A percentile compares a stretch with the other conserved stretches of the same genome.
phyloP scores from a whole-genome alignment of 2,113 vertebrate genomes.

The Centropus bengalensis region DNA sequence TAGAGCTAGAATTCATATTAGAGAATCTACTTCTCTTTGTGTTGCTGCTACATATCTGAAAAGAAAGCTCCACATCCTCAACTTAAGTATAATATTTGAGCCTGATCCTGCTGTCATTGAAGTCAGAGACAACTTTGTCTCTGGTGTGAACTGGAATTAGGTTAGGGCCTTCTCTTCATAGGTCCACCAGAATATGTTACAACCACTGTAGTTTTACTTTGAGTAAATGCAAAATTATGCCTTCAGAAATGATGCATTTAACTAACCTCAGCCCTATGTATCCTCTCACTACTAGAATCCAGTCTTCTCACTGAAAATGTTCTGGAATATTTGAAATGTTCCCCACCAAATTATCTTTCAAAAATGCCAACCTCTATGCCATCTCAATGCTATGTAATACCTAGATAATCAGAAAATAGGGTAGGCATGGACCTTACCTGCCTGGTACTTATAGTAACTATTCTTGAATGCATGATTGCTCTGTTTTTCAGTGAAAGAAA shows the following conservation, averaged over 20 bases:
- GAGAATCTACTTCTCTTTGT: constrained; percentile 34
- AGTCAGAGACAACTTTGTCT: background rate
- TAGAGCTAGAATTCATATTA: background rate
- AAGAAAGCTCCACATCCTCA: background rate
- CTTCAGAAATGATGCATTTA: background rate
- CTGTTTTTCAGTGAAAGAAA: background rate
- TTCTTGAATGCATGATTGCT: background rate
- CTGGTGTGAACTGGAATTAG: background rate
- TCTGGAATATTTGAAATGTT: background rate
- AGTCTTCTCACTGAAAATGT: background rate
- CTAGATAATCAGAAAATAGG: background rate
- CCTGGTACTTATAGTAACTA: background rate
- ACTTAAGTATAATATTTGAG: background rate
- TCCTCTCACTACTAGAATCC: background rate
- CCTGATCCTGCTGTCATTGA: background rate
- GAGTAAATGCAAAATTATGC: background rate
- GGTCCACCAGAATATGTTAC: background rate
- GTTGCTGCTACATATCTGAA: background rate
- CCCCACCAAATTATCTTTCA: background rate
- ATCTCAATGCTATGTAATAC: background rate
- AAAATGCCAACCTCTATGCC: background rate
- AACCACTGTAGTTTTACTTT: background rate
- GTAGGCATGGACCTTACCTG: background rate
- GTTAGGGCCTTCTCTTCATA: background rate
- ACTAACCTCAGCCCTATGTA: background rate